Evolutionary conservation across 2,888 invertebrate species (phyloP).

Genomic region (Netelia melanura): DNA sequence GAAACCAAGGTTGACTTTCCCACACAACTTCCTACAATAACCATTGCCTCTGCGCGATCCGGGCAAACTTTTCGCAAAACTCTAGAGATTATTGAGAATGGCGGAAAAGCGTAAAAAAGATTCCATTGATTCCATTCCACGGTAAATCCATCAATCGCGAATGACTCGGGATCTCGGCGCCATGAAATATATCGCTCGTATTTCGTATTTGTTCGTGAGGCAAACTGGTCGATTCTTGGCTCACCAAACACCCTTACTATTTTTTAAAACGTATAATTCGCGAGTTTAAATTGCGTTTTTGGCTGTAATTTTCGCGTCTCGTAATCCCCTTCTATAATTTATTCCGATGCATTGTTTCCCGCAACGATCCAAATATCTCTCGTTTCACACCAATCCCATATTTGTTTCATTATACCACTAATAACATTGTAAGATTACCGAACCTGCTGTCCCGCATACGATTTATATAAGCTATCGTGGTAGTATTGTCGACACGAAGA

Average conservation of each 20-base stretch:
- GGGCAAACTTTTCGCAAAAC: slow-evolving; percentile 72
- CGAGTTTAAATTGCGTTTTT: not conserved
- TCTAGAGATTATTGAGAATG: slow-evolving; percentile 63
- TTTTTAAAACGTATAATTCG: not conserved
- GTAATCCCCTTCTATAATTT: slow-evolving; percentile 21
- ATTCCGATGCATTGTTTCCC: slow-evolving; percentile 15
- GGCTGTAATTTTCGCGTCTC: slow-evolving; percentile 34
- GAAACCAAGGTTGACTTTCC: slow-evolving; percentile 43
- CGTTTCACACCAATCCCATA: slow-evolving; percentile 25
- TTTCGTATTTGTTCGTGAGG: slow-evolving; percentile 34
- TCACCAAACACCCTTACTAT: slow-evolving; percentile 9
- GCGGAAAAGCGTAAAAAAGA: slow-evolving; percentile 46
- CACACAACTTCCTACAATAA: slow-evolving; percentile 21
- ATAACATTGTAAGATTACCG: too few species aligned
- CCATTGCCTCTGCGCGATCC: slow-evolving; percentile 10
- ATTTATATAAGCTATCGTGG: slow-evolving; percentile 52
- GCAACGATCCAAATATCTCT: slow-evolving; percentile 37
- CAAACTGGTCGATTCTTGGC: slow-evolving; percentile 41
- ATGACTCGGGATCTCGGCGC: slow-evolving; percentile 31
- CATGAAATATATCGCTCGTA: slow-evolving; percentile 23
- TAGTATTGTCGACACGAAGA: slow-evolving; percentile 52
- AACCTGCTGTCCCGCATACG: slow-evolving; percentile 39
- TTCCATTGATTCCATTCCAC: slow-evolving; percentile 32
- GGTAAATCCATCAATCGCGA: slow-evolving; percentile 54
- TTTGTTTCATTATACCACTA: slow-evolving; percentile 1